Evolutionary conservation across 1,140 invertebrate species (phyloP).

Genomic region (Nylanderia fulva): DNA sequence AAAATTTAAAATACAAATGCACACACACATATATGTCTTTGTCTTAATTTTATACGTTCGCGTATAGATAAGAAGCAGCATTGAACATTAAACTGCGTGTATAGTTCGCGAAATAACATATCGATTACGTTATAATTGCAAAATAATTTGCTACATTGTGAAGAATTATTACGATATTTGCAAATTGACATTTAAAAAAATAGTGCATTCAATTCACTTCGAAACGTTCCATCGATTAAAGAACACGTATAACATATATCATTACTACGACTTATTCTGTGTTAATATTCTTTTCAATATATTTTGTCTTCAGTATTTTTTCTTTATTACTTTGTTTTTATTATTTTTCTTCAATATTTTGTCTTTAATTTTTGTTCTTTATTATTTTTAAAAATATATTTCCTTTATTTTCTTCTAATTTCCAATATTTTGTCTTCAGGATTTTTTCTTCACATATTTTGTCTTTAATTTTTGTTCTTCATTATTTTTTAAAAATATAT

Average conservation of each 20-base stretch:
- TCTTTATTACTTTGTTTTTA: background rate
- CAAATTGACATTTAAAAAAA: background rate
- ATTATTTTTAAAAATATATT: too few relatives aligned
- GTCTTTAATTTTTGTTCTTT: background rate
- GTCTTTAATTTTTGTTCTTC: too few relatives aligned
- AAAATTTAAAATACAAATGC: constrained; percentile 6
- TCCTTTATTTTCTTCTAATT: too few relatives aligned
- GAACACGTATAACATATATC: too few relatives aligned
- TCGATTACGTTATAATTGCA: background rate
- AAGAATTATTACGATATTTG: background rate
- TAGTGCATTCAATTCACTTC: background rate
- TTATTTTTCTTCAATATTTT: too few relatives aligned
- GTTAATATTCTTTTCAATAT: background rate
- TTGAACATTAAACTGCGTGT: too few relatives aligned
- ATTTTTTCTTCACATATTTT: too few relatives aligned
- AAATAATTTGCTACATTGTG: background rate
- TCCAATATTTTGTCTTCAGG: too few relatives aligned
- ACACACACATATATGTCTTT: background rate
- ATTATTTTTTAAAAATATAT: too few relatives aligned
- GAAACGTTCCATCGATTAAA: background rate
- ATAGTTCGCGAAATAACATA: too few relatives aligned
- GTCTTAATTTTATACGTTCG: background rate
- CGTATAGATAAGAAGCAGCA: background rate
- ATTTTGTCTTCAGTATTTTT: too few relatives aligned
- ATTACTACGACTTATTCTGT: background rate